A percentile compares a stretch with the other conserved stretches of the same genome.
phyloP scores from a whole-genome alignment of 2,797 vertebrate genomes.

The Hyperoplus immaculatus region DNA sequence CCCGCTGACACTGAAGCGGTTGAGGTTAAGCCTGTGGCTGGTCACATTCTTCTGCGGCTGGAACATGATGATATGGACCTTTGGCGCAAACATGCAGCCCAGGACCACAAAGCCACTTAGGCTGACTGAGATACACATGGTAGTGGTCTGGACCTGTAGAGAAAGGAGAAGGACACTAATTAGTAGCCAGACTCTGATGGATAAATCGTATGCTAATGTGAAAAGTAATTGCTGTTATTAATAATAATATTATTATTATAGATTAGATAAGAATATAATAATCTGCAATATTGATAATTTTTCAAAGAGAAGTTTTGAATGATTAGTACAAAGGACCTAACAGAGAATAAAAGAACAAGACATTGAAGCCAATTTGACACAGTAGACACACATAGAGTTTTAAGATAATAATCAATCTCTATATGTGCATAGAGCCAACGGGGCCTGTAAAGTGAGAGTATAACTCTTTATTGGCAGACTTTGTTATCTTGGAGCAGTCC shows the following conservation, averaged over 20 bases:
- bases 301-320: constrained; percentile 19
- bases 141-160: constrained; percentile 96
- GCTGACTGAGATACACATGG: constrained; percentile 99
- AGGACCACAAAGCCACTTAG: constrained; percentile 98
- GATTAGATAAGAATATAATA: constrained; percentile 48
- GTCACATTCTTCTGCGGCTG: constrained; percentile 99
- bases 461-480: constrained; percentile 47
- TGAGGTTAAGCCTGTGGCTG: constrained; percentile 97
- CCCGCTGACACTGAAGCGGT: constrained; percentile 97
- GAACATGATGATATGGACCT: constrained; percentile 98
- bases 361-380: not conserved
- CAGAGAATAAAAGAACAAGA: constrained; percentile 20
- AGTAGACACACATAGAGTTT: constrained; percentile 8
- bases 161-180: constrained; percentile 24
- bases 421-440: constrained; percentile 20
- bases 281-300: constrained; percentile 46
- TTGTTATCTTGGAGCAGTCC: constrained; percentile 46
- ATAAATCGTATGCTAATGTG: constrained; percentile 49
- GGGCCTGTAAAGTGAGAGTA: constrained; percentile 29
- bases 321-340: constrained; percentile 18
- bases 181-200: constrained; percentile 45
- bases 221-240: constrained; percentile 25
- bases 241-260: not conserved
- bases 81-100: constrained; percentile 98
- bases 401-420: constrained; percentile 25